Evolutionary conservation across 92 coral and sea anemone genomes (phyloP), one percentile per base, ranked within the genome.

Genomic region (Umimayanthus chanpuru): DNA sequence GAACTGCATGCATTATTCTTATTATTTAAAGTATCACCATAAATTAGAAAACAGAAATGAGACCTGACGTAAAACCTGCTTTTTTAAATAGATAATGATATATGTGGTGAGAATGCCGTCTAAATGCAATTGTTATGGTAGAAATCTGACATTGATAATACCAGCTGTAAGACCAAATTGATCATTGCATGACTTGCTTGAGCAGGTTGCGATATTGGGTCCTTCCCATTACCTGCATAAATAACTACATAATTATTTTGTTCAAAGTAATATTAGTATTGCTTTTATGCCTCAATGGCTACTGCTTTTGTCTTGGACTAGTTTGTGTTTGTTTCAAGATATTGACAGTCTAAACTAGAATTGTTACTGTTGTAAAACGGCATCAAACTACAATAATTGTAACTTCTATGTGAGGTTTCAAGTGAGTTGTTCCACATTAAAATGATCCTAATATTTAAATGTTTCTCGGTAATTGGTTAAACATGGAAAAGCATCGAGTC

Each of bases 221-320:
- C 79, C 80, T 41, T 41, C 80, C 80, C 81, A 44, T 32, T 78
- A 78, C 81, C 66, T 78, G 81, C 65, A n/a, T 78, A 30, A 78
- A 78, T 32, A 28, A 29, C 1, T 11, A 28, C 32, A 2, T 29
- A 72, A 61, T 61, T 61, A 61, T 61, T 61, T 20, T 61, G 68
- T 61, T 4, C 25, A 18, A 61, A 61, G 68, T 9, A 61, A 20
- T 61, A 61, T 53, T 11, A 53, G 3, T 53, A 12, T 53, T 53
- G 58, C 68, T 23, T 23, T 61, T 61, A 61, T 20, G 26, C 26
- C 9, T 61, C 68, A 21, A 0, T 61, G 68, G 26, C 68, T 61
- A 21, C 7, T 0, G 68, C 68, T 20, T 23, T 61, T 23, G 68
- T 61, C 68, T 61, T 23, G 20, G 21, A 18, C 21, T 61, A 18